These are phyloP conservation scores for Machimus atricapillus DNA, from an alignment of 2,888 invertebrate genomes.

Conservation along the genomic window DNA sequence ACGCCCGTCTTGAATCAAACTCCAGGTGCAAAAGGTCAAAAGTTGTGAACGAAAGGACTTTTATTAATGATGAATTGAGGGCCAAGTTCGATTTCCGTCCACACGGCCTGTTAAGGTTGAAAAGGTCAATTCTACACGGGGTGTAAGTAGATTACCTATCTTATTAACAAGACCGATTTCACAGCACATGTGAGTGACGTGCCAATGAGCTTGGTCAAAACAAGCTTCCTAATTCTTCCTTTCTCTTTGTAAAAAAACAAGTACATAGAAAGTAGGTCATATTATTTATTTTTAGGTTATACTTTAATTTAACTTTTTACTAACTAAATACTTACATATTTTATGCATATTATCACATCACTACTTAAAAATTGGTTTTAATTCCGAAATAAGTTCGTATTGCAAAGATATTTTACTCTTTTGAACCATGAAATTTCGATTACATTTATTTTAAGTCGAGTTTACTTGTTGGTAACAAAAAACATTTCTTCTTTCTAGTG, in stretches of 20 bases:
- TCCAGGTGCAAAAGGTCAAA: not conserved
- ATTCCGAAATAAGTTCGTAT: too few species aligned
- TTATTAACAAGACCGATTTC: not conserved
- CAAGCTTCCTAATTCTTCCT: not conserved
- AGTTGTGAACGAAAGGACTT: not conserved
- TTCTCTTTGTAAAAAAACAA: not conserved
- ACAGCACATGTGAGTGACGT: not conserved
- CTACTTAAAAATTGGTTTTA: too few species aligned
- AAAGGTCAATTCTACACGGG: not conserved
- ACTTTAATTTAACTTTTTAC: not conserved
- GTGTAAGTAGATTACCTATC: not conserved
- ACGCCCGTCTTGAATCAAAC: not conserved
- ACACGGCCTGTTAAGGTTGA: not conserved
- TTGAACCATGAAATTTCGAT: too few species aligned
- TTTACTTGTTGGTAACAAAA: too few species aligned
- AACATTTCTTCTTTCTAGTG: too few species aligned
- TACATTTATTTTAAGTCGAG: too few species aligned
- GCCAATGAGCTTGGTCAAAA: not conserved
- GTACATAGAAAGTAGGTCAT: not conserved
- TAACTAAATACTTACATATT: not conserved
- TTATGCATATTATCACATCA: not conserved
- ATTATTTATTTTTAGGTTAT: not conserved
- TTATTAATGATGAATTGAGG: not conserved
- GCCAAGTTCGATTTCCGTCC: not conserved
- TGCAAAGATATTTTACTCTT: too few species aligned